A percentile compares a stretch with the other conserved stretches of the same genome.
phyloP scores from a whole-genome alignment of 2,888 invertebrate genomes.

The Pherbina coryleti region DNA sequence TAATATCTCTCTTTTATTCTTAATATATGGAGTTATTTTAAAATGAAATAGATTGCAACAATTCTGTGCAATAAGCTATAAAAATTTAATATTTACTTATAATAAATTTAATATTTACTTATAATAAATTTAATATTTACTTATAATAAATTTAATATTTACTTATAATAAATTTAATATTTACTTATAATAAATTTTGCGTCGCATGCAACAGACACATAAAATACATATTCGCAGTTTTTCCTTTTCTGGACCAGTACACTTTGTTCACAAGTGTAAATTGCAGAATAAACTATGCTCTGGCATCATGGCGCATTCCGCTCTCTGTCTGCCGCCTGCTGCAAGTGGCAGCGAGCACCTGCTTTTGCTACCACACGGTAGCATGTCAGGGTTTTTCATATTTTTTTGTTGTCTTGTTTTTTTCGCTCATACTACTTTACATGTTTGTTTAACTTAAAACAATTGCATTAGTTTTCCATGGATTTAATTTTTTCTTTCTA shows the following conservation, averaged over 20 bases:
- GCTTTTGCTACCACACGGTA: neutral
- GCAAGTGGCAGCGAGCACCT: neutral
- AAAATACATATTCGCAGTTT: neutral
- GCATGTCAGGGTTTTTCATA: neutral
- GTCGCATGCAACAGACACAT: neutral
- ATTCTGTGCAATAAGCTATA: too few species aligned
- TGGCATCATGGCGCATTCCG: neutral
- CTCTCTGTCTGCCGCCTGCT: neutral
- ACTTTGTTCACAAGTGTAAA: conserved; percentile 22
- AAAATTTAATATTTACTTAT: too few species aligned
- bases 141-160: too few species aligned
- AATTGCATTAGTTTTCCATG: conserved; percentile 1
- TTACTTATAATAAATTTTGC: neutral
- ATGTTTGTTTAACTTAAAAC: conserved; percentile 2
- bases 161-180: too few species aligned
- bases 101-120: too few species aligned
- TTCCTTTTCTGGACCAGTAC: neutral
- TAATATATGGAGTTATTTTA: too few species aligned
- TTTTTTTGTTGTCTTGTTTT: neutral
- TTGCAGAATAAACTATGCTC: conserved; percentile 18
- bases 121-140: too few species aligned
- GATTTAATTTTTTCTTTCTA: neutral
- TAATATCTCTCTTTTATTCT: too few species aligned
- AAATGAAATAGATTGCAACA: too few species aligned
- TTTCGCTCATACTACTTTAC: neutral